These are phyloP conservation scores for Brachyptera risi DNA, from an alignment of 2,888 invertebrate genomes.

Conservation along the genomic window DNA sequence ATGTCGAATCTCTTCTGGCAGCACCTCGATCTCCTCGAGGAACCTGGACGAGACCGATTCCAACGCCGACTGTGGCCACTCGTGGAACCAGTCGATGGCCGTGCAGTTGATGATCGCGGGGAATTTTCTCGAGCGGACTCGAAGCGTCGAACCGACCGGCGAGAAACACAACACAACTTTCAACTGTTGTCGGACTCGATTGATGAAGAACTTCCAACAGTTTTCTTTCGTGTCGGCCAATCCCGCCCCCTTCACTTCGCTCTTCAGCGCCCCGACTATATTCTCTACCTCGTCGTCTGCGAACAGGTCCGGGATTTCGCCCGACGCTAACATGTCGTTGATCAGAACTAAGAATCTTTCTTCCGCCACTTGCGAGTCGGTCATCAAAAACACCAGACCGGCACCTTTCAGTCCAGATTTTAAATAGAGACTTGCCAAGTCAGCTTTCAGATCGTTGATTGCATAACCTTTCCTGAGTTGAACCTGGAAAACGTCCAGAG, in stretches of 20 bases:
- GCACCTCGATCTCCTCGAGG: constrained; percentile 67
- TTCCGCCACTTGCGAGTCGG: constrained; percentile 88
- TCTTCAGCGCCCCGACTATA: constrained; percentile 69
- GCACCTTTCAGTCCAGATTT: constrained; percentile 85
- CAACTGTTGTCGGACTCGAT: constrained; percentile 56
- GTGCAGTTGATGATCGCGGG: constrained; percentile 92
- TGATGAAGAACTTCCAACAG: constrained; percentile 94
- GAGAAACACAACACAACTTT: constrained; percentile 79
- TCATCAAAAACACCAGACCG: constrained; percentile 85
- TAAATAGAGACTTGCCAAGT: constrained; percentile 67
- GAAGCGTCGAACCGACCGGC: constrained; percentile 85
- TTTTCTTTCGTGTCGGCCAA: constrained; percentile 83
- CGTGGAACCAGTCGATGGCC: constrained; percentile 94
- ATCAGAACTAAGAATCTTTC: constrained; percentile 88
- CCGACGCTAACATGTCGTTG: constrained; percentile 90
- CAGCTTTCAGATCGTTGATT: constrained; percentile 69
- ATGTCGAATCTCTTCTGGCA: constrained; percentile 52
- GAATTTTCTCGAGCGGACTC: constrained; percentile 85
- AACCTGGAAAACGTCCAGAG: constrained; percentile 89
- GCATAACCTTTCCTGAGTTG: constrained; percentile 87
- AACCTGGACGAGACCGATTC: constrained; percentile 84
- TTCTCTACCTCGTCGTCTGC: constrained; percentile 89
- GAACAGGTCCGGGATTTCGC: constrained; percentile 87
- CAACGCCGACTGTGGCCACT: constrained; percentile 91
- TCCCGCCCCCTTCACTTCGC: constrained; percentile 77